A percentile compares a stretch with the other conserved stretches of the same genome.
Evolutionary conservation across 2,797 vertebrate genomes (phyloP).

Genomic region (Pogoniulus pusillus): DNA sequence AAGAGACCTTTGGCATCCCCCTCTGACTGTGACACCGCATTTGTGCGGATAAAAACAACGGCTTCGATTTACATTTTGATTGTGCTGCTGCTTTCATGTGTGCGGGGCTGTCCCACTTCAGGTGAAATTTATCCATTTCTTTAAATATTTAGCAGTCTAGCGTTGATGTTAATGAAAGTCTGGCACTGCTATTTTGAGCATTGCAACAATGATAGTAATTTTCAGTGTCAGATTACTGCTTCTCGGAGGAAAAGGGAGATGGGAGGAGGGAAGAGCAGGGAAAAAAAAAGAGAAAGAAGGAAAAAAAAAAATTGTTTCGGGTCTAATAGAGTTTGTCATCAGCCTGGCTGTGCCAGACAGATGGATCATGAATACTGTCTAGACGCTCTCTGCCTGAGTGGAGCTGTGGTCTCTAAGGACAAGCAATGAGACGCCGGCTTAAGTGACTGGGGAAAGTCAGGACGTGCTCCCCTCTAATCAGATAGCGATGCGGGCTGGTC

Average conservation of each 20-base stretch:
- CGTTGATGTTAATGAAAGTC: conserved; percentile 93
- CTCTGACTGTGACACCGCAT: conserved; percentile 67
- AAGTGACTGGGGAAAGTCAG: conserved; percentile 79
- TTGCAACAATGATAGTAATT: conserved; percentile 89
- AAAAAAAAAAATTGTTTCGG: conserved; percentile 79
- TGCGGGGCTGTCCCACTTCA: conserved; percentile 75
- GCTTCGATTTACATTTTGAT: conserved; percentile 77
- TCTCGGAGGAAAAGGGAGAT: conserved; percentile 74
- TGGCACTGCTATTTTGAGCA: conserved; percentile 86
- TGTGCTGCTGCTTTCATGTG: conserved; percentile 73
- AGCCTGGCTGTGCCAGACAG: conserved; percentile 89
- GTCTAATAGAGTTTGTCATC: conserved; percentile 92
- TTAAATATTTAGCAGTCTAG: conserved; percentile 97
- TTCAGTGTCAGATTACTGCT: conserved; percentile 88
- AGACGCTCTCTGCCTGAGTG: conserved; percentile 87
- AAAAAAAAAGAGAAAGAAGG: conserved; percentile 51
- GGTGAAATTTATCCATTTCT: conserved; percentile 86
- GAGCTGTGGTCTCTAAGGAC: conserved; percentile 84
- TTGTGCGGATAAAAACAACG: conserved; percentile 66
- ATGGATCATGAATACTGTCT: conserved; percentile 99
- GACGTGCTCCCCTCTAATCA: conserved; percentile 71
- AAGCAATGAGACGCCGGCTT: conserved; percentile 76
- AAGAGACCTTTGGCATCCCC: conserved; percentile 65
- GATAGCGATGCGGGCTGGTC: conserved; percentile 65
- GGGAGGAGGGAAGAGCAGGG: conserved; percentile 69